Percentiles rank a stretch among this genome's conserved stretches.
phyloP scores from a whole-genome alignment of 2,797 vertebrate genomes.

The Artibeus jamaicensis region DNA sequence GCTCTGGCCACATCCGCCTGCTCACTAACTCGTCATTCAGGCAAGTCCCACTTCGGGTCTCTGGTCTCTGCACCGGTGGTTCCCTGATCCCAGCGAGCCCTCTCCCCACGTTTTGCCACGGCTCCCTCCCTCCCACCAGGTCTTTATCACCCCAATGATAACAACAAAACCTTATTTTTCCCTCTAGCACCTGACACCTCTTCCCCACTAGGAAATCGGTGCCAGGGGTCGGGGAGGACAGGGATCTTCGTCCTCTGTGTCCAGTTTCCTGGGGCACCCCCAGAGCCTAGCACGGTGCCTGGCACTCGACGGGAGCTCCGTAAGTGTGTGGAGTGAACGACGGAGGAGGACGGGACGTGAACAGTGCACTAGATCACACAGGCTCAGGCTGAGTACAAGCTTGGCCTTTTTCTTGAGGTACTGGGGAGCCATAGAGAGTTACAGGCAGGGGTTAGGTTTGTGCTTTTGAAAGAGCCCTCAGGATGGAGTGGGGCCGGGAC shows the following conservation, averaged over 20 bases:
- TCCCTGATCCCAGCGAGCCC: neutral
- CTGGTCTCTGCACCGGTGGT: neutral
- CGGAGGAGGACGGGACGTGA: neutral
- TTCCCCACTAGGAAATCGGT: neutral
- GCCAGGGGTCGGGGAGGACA: no score
- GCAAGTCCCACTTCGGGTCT: neutral
- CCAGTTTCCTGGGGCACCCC: neutral
- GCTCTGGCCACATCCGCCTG: neutral
- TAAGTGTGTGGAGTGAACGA: neutral
- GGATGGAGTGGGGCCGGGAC: neutral
- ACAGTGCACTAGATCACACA: neutral
- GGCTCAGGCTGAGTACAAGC: neutral
- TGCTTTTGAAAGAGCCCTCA: neutral
- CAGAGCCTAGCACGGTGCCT: neutral
- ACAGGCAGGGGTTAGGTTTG: neutral
- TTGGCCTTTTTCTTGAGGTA: neutral
- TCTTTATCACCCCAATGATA: neutral
- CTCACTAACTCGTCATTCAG: neutral
- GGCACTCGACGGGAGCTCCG: neutral
- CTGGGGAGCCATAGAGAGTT: neutral
- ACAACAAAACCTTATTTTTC: neutral
- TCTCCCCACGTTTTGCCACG: rapidly evolving
- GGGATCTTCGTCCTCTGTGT: neutral
- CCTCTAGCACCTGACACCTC: neutral
- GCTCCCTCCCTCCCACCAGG: neutral